These are phyloP conservation scores for Drosophila sp. DNA, from an alignment of 1,140 invertebrate genomes.

Conservation along the genomic window DNA sequence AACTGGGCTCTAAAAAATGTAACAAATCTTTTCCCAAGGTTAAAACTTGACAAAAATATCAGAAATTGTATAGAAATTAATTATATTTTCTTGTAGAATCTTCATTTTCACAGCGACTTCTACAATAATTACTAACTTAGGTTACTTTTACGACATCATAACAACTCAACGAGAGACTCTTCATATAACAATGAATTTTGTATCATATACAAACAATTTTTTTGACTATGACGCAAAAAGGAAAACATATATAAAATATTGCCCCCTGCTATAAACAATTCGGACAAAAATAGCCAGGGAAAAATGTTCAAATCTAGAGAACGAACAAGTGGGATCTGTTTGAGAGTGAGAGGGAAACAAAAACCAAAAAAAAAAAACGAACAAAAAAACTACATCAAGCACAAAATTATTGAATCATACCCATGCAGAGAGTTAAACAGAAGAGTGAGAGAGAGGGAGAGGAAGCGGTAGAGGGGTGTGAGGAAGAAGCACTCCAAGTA, in stretches of 20 bases:
- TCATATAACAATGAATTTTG: neutral
- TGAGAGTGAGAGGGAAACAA: neutral
- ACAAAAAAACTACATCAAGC: constrained; percentile 55
- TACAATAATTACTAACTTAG: too few species aligned
- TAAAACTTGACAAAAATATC: too few species aligned
- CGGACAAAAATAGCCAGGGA: constrained; percentile 38
- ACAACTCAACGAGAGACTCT: too few species aligned
- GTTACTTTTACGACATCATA: too few species aligned
- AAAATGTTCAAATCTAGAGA: neutral
- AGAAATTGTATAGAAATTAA: too few species aligned
- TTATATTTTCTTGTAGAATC: too few species aligned
- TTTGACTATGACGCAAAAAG: constrained; percentile 14
- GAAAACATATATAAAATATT: constrained; percentile 38
- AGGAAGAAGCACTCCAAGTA: constrained; percentile 21
- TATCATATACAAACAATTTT: neutral
- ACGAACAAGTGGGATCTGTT: neutral
- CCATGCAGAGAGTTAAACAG: constrained; percentile 33
- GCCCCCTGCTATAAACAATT: constrained; percentile 39
- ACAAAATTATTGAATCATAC: constrained; percentile 64
- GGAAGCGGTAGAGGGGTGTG: neutral
- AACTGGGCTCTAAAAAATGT: too few species aligned
- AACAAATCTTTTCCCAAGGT: too few species aligned
- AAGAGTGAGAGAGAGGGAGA: neutral
- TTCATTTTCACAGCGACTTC: too few species aligned
- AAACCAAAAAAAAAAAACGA: constrained; percentile 25